phyloP scores from a whole-genome alignment of 2,113 vertebrate genomes.

The Felis chaus region DNA sequence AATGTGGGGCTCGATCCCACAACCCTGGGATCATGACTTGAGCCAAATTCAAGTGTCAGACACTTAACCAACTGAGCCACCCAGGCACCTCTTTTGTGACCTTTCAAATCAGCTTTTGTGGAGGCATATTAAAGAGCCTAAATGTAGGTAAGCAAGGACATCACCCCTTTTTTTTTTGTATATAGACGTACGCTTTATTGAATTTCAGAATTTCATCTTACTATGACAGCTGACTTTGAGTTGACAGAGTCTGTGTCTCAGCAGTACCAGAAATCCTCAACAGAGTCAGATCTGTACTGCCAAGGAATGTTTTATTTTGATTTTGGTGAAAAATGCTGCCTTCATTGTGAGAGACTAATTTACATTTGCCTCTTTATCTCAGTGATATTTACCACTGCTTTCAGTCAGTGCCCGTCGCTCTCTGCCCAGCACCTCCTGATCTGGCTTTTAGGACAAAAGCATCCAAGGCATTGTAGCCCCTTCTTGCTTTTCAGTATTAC shows the following conservation, averaged over 20 bases:
- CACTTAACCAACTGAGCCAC: no score
- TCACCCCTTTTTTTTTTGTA: constrained; percentile 20
- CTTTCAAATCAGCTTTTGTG: constrained; percentile 17
- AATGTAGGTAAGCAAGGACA: constrained; percentile 1
- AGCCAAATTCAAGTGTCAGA: no score
- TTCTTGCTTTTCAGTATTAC: neutral
- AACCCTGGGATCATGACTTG: no score
- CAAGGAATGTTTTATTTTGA: neutral
- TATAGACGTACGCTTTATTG: neutral
- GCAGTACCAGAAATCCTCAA: neutral
- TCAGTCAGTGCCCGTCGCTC: neutral
- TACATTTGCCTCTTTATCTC: neutral
- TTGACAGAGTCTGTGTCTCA: neutral
- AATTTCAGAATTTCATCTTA: constrained; percentile 18
- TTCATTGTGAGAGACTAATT: neutral
- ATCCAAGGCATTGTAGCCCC: neutral
- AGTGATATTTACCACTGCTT: neutral
- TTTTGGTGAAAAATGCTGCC: neutral
- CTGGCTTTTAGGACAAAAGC: neutral
- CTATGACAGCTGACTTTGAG: neutral
- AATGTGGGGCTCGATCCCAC: no score
- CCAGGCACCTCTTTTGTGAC: neutral
- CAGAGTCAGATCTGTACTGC: neutral
- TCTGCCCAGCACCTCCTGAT: neutral
- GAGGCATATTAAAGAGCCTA: neutral